These are phyloP conservation scores for Ommatoiulus sabulosus DNA, from an alignment of 2,888 invertebrate species.

Conservation along the genomic window DNA sequence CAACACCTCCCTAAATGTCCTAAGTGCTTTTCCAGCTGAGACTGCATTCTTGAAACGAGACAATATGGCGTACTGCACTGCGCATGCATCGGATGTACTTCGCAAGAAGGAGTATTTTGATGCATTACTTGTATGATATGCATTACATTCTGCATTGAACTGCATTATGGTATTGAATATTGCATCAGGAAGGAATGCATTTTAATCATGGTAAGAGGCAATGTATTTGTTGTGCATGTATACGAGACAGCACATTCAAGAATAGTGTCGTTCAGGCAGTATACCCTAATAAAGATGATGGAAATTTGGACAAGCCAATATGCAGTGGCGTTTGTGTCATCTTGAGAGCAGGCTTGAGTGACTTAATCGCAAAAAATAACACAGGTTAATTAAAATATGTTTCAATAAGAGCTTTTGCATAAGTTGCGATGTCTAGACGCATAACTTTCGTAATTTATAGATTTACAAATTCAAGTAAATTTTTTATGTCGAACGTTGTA, in stretches of 20 bases:
- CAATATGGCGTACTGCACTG: background rate
- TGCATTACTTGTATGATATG: background rate
- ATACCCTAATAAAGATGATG: background rate
- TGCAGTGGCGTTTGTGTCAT: background rate
- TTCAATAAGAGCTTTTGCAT: background rate
- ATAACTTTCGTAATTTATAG: background rate
- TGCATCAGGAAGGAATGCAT: background rate
- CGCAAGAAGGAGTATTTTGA: background rate
- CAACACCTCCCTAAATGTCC: constrained; percentile 11
- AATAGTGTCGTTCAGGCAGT: background rate
- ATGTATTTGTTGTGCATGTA: background rate
- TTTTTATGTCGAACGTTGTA: background rate
- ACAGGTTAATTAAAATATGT: constrained; percentile 12
- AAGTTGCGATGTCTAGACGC: background rate
- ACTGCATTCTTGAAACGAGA: background rate
- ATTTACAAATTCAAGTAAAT: background rate
- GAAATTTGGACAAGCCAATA: background rate
- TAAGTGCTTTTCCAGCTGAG: background rate
- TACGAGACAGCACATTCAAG: background rate
- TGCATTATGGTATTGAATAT: background rate
- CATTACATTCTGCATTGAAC: no score
- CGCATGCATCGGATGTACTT: no score
- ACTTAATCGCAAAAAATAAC: constrained; percentile 17
- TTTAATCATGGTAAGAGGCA: background rate
- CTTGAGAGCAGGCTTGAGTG: background rate